Conservation (phyloP, 2,888 invertebrate genomes). For the Acronicta psi region DNA sequence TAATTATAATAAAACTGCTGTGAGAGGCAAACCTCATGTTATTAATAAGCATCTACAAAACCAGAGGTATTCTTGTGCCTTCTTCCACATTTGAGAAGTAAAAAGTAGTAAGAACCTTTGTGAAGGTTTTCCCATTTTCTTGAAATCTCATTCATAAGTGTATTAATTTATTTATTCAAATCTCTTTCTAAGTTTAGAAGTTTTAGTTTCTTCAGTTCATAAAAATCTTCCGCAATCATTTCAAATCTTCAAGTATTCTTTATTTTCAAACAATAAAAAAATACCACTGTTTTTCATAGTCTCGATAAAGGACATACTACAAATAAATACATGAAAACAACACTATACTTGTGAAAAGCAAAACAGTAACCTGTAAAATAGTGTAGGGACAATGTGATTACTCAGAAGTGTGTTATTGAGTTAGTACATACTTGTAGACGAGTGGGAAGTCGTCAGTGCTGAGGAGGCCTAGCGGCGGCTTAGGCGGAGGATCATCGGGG, state of each 20-base stretch:
- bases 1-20: conserved; percentile 52
- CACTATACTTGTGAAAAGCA: conserved; percentile 67
- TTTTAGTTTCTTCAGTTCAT: conserved; percentile 33
- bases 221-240: conserved; percentile 24
- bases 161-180: conserved; percentile 29
- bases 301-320: conserved; percentile 71
- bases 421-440: conserved; percentile 93
- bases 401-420: conserved; percentile 46
- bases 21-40: conserved; percentile 61
- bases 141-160: conserved; percentile 28
- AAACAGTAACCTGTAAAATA: conserved; percentile 72
- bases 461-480: conserved; percentile 94
- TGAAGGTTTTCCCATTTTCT: conserved; percentile 42
- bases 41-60: conserved; percentile 61
- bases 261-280: conserved; percentile 57
- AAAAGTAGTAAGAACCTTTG: conserved; percentile 22
- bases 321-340: conserved; percentile 75
- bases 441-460: conserved; percentile 94
- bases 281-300: conserved; percentile 75
- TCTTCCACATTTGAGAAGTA: conserved; percentile 25
- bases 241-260: conserved; percentile 47
- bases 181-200: conserved; percentile 26
- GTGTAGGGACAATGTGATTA: conserved; percentile 75
- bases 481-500: conserved; percentile 91
- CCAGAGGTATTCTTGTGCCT: conserved; percentile 64